phyloP scores from a whole-genome alignment of 2,113 vertebrate species.

The Grus americana region DNA sequence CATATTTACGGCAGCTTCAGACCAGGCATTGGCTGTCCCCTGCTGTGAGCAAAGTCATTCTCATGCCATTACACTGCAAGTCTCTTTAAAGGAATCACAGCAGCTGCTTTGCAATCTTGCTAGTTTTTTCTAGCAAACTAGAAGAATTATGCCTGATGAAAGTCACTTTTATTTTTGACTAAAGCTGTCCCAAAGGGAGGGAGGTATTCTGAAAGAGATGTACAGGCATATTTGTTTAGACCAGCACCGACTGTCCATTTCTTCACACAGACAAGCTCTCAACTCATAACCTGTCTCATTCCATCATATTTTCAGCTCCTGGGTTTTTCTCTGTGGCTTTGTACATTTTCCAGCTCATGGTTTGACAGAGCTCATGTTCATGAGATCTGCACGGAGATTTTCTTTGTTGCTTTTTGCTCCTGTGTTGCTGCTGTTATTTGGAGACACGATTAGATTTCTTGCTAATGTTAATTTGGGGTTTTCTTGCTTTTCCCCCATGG shows the following conservation, averaged over 20 bases:
- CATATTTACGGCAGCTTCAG: fast-evolving
- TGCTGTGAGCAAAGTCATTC: not conserved
- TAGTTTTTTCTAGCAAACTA: not conserved
- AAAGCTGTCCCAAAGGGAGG: not conserved
- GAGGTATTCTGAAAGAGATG: not conserved
- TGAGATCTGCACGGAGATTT: not conserved
- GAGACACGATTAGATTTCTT: not conserved
- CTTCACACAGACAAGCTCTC: not conserved
- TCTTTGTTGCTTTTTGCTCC: not conserved
- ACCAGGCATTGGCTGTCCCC: not conserved
- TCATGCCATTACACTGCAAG: not conserved
- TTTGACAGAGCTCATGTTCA: not conserved
- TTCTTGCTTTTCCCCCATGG: not conserved
- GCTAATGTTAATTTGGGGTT: not conserved
- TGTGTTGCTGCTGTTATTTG: not conserved
- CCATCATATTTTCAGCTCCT: not conserved
- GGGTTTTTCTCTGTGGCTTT: not conserved
- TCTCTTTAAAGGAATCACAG: not conserved
- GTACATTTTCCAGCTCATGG: not conserved
- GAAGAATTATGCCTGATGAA: not conserved
- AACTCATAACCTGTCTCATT: not conserved
- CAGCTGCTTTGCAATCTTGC: not conserved
- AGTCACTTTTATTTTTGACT: not conserved
- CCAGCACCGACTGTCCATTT: not conserved
- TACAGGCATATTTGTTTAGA: not conserved